Base-by-base conservation (phyloP, 1,140 invertebrate species). In the Cotesia typhae region DNA sequence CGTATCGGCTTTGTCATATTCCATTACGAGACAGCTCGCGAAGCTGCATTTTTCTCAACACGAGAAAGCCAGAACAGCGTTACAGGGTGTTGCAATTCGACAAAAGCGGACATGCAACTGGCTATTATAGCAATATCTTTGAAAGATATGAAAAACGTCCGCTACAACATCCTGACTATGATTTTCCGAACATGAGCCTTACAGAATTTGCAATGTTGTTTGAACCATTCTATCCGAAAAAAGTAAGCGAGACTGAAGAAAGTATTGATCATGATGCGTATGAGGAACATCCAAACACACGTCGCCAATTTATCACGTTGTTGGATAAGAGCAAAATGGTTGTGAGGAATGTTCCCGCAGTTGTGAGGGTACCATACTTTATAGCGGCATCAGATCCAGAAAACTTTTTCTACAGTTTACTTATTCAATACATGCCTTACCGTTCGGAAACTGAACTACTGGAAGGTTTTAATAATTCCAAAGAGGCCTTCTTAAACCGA, bases 141-240 rank as follows among this genome's bases (percentile, higher is more conserved):
- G 76, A 84, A 64, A 55, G 79, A 73, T 84, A 85, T 78, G 77
- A 80, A 74, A 81, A 84, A 37, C 60, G 78, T 4, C 78, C 77
- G 36, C 1, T 36, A 61, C 12, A 63, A 20, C 77, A 81, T 71
- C 71, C 74, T 37, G 57, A 79, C 68, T 81, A 79, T 60, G 73
- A 82, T 78, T 82, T 79, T 73, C 51, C 53, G 7, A 79, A 81
- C 52, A 80, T 83, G 79, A 70, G 79, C 55, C 75, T 84, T 20
- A 73, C 76, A 66, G 80, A 82, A 55, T 83, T 83, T 79, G 78
- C 79, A 4, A 81, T 83, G 76, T 38, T 78, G 9, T 82, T 82
- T 76, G 79, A 84, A 70, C 77, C 79, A 2, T 51, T 75, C 61
- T 78, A 76, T 55, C 52, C 41, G 9, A 66, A 67, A 41, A 72